Evolutionary conservation across 2,888 invertebrate genomes (phyloP), one percentile per base, ranked within the genome.

Genomic region (Hemithea aestivaria): DNA sequence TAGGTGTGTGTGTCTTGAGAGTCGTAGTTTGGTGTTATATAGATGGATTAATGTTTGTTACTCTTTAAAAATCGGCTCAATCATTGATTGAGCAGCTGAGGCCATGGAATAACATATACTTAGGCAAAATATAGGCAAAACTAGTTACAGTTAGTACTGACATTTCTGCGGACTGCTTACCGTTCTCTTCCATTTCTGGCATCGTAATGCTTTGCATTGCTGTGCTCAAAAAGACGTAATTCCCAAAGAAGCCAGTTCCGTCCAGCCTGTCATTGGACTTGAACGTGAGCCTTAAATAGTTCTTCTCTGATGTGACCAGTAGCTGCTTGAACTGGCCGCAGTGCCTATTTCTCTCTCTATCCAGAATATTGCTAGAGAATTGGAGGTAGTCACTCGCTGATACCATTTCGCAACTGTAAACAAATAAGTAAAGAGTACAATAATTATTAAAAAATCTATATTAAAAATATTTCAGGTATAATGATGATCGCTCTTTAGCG

Each of bases 371-470:
- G 84, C 97, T 98, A 10, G 97, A 97, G 75, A 99, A 97, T 68
- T 97, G 96, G 6, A 99, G 93, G 81, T 94, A 98, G 79, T 99
- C 99, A 62, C 97, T 98, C 10, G 96, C 95, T 2, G 97, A 94
- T 34, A 92, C 89, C 29, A 93, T 93, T 62, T 95, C 94, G 71
- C 98, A 99, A 40, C 98, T 98, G 83, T 7, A 74, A 80, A 45
- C 3, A 12, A n/a, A 20, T 6, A 7, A 7, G 7, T 11, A 11
- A 25, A 10, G 12, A 30, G 1, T 3, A 12, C 7, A 21, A 10
- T 21, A 26, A n/a, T 10, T 9, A n/a, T 7, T 12, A 31, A 22
- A 31, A 27, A 22, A n/a, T 6, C 20, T 16, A 2, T 22, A 23
- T 16, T 9, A 11, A 27, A 36, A 30, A 26, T 24, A 28, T 28